Conservation (phyloP, 2,888 invertebrate species). For the Entomobrya proxima region DNA sequence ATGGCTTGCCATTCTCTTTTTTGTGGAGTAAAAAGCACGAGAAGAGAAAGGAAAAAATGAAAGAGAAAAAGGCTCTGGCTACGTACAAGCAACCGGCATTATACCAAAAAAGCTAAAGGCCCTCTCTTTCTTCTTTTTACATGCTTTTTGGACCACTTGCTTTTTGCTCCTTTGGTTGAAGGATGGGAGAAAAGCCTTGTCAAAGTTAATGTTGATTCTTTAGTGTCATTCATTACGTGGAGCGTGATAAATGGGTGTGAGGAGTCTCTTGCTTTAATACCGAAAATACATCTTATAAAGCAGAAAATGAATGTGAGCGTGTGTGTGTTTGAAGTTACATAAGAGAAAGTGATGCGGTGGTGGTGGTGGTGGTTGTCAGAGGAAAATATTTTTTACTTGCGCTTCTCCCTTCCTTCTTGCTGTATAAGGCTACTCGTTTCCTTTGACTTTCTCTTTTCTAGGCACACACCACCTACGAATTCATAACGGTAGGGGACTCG, state of each 20-base stretch:
- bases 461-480: not conserved
- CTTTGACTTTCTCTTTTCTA: slow-evolving; percentile 32
- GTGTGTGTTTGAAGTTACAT: not conserved
- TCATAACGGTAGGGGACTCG: not conserved
- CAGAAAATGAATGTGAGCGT: not conserved
- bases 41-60: slow-evolving; percentile 11
- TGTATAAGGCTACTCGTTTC: slow-evolving; percentile 23
- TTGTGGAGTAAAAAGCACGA: not conserved
- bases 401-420: not conserved
- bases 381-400: not conserved
- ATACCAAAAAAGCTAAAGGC: slow-evolving; percentile 7
- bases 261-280: slow-evolving; percentile 63
- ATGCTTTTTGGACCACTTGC: slow-evolving; percentile 30
- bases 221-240: slow-evolving; percentile 74
- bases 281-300: slow-evolving; percentile 27
- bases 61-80: slow-evolving; percentile 50
- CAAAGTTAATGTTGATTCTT: slow-evolving; percentile 73
- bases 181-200: slow-evolving; percentile 60
- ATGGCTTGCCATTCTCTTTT: slow-evolving; percentile 45
- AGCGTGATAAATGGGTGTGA: slow-evolving; percentile 74
- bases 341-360: not conserved
- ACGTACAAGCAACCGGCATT: not conserved
- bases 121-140: not conserved
- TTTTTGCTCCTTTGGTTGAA: slow-evolving; percentile 42
- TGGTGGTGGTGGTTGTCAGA: not conserved